A percentile compares a stretch with the other conserved stretches of the same genome.
Evolutionary conservation across 2,797 vertebrate species (phyloP).

Genomic region (Sebastes elongatus): DNA sequence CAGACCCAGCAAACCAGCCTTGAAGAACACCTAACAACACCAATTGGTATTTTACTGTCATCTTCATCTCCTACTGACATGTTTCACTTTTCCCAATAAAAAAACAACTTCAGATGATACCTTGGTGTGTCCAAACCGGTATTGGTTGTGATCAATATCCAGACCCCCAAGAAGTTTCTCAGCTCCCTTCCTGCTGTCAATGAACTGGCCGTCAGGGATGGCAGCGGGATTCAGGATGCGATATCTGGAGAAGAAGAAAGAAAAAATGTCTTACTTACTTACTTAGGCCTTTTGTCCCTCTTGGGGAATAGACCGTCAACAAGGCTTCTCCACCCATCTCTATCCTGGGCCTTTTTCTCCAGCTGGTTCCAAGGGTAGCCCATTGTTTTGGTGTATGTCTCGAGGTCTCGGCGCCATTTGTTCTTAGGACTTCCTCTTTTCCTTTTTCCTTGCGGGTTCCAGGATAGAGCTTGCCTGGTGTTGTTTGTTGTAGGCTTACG

Average conservation of each 20-base stretch:
- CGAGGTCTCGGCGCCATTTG: too few relatives aligned
- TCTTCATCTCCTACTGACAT: neutral
- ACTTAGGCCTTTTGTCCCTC: too few relatives aligned
- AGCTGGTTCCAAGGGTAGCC: too few relatives aligned
- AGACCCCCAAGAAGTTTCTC: slow-evolving; percentile 80
- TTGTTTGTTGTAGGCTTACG: too few relatives aligned
- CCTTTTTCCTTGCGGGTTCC: too few relatives aligned
- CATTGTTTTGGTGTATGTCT: too few relatives aligned
- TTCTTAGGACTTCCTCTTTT: too few relatives aligned
- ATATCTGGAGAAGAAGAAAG: slow-evolving; percentile 64
- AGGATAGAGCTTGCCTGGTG: too few relatives aligned
- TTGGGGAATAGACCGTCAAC: too few relatives aligned
- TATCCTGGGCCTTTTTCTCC: too few relatives aligned
- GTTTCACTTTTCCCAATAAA: neutral
- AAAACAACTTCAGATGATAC: slow-evolving; percentile 66
- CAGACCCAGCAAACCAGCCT: slow-evolving; percentile 88
- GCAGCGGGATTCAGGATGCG: slow-evolving; percentile 81
- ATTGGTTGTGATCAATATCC: slow-evolving; percentile 82
- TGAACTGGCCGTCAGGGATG: slow-evolving; percentile 83
- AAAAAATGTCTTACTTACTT: neutral
- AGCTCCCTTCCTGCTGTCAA: slow-evolving; percentile 81
- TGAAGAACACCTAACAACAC: slow-evolving; percentile 88
- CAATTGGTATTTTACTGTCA: neutral
- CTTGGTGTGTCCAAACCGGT: slow-evolving; percentile 84
- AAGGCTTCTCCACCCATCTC: too few relatives aligned